These are phyloP conservation scores for Drosophila anomelani DNA, from an alignment of 2,888 invertebrate species.

Conservation along the genomic window DNA sequence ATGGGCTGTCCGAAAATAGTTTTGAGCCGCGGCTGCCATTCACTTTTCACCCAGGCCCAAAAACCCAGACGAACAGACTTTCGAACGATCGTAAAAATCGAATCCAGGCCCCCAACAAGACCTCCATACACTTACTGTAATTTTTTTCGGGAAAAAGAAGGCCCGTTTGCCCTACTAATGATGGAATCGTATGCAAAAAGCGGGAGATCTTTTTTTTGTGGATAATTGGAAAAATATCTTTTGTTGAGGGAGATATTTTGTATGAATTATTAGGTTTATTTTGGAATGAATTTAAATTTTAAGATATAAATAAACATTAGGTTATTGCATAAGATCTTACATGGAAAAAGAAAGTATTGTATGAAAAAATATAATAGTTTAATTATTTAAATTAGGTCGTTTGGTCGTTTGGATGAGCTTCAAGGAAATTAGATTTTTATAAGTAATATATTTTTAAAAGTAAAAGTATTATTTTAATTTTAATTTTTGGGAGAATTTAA, in stretches of 20 bases:
- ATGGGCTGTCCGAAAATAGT: constrained; percentile 51
- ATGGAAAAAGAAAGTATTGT: neutral
- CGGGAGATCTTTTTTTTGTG: neutral
- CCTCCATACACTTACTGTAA: constrained; percentile 22
- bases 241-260: neutral
- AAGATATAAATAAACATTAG: neutral
- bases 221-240: neutral
- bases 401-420: neutral
- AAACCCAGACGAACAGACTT: constrained; percentile 61
- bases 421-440: neutral
- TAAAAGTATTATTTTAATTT: no score
- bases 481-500: neutral
- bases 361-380: neutral
- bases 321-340: neutral
- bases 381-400: neutral
- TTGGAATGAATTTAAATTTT: neutral
- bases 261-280: neutral
- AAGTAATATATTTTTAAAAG: no score
- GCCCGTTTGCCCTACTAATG: constrained; percentile 19
- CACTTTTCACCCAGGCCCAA: constrained; percentile 75
- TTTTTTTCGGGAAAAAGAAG: constrained; percentile 9
- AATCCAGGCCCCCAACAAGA: constrained; percentile 48
- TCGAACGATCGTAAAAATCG: constrained; percentile 67
- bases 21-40: constrained; percentile 61
- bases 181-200: neutral